These are phyloP conservation scores for Cosmia trapezina DNA, from an alignment of 2,888 invertebrate species.

Conservation along the genomic window DNA sequence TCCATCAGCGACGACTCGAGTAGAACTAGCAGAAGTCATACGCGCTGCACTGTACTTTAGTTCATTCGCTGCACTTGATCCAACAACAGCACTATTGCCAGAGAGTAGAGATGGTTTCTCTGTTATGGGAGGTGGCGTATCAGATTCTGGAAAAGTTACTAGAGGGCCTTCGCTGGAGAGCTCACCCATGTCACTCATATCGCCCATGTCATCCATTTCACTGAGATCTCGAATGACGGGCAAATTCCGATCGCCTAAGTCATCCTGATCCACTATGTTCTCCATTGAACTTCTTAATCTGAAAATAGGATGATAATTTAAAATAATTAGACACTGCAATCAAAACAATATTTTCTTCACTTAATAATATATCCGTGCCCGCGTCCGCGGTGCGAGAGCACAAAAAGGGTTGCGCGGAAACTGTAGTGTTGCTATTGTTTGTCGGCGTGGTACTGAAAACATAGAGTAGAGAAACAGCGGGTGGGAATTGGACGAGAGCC, in stretches of 20 bases:
- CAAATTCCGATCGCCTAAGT: constrained; percentile 84
- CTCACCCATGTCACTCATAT: constrained; percentile 88
- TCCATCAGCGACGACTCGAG: constrained; percentile 95
- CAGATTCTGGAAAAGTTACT: constrained; percentile 95
- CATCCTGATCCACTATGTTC: constrained; percentile 93
- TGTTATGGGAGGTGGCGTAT: constrained; percentile 92
- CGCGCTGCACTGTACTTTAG: constrained; percentile 96
- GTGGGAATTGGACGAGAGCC: constrained; percentile 86
- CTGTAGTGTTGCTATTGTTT: constrained; percentile 87
- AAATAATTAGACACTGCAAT: constrained; percentile 18
- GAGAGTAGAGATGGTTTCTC: constrained; percentile 86
- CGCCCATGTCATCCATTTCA: constrained; percentile 87
- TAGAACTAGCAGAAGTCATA: constrained; percentile 93
- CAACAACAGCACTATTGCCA: constrained; percentile 83
- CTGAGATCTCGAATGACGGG: constrained; percentile 87
- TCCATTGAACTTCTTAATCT: constrained; percentile 94
- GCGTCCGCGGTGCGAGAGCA: constrained; percentile 38
- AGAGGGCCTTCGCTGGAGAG: constrained; percentile 91
- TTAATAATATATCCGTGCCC: constrained; percentile 19
- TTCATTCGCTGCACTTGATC: constrained; percentile 91
- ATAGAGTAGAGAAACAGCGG: constrained; percentile 82
- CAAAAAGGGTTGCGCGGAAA: constrained; percentile 73
- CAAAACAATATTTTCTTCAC: constrained; percentile 19
- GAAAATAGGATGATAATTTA: constrained; percentile 63
- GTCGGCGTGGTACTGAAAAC: constrained; percentile 87